Evolutionary conservation across 2,888 invertebrate species (phyloP), one percentile per base, ranked within the genome.

Genomic region (Cheilosia grossa): DNA sequence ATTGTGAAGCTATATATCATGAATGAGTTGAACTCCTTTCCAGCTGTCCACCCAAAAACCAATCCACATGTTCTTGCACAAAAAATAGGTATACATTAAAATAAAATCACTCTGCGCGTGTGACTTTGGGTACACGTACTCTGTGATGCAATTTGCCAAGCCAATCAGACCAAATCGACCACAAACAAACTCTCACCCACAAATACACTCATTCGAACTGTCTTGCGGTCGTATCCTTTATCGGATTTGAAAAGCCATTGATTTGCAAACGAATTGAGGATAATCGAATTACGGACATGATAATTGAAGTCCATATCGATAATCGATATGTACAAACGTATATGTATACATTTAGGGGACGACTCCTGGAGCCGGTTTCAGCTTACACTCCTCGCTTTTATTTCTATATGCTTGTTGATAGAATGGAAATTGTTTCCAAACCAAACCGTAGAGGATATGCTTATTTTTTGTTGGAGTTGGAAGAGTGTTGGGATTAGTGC

Each of bases 281-380:
- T 83, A 83, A 83, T 83, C 82, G 79, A 83, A 83, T 83, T 79
- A 74, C 69, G 58, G 67, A 73, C 63, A 83, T 49, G 63, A 79
- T 83, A 83, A 83, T 83, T 83, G 67, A 73, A 79, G 63, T 58
- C 63, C 63, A 69, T 74, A 79, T 74, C 73, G 82, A 74, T 73
- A 78, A 73, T 82, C 78, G 82, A 82, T 82, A 82, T 72, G 54
- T 61, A 10, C 49, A 33, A 40, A 40, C 15, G 27, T 47, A 21
- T 47, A 17, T 5, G 54, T 30, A 44, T n/a, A 44, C 9, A 54
- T 33, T 27, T 0, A 9, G 6, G 5, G 17, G 56, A 44, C 10
- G 19, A 63, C 44, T 47, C n/a, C 27, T 30, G 24, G n/a, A 44
- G 17, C 9, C 47, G n/a, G 47, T 47, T 58, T 69, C 44, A 63